Base-by-base conservation (phyloP, 2,797 vertebrate genomes). In the Leuciscus waleckii region DNA sequence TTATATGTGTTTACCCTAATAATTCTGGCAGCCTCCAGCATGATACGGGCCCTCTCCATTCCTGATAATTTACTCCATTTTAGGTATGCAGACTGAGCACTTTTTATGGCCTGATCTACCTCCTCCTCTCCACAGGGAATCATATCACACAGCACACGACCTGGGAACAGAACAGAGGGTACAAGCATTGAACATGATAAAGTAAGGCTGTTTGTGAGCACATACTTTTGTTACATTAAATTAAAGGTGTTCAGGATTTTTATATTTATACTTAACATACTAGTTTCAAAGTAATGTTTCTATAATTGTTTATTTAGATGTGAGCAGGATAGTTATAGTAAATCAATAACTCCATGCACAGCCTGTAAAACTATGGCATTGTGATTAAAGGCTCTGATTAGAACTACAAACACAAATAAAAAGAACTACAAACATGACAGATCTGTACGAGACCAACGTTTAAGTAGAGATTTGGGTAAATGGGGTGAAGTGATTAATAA, bases 11-110 rank as follows among this genome's bases (percentile, higher is more conserved):
- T 87, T 92, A 99, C 98, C 96, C 96, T 96, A 29, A 99, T 97
- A n/a, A 99, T 95, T 46, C 97, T 96, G 26, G 98, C 98, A 7
- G 98, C 98, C 90, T 99, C 97, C 1, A 98, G 91, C 94, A 99
- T 93, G 79, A 99, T 90, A 2, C 95, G 95, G 49, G 95, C 93
- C 13, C 98, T 93, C 91, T 99, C 97, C 95, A 96, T 96, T 85
- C 98, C 98, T 0, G 97, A 94, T 92, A 96, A 92, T 90, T 95
- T 94, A 13, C 96, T 95, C 98, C 98, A 99, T 84, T 94, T 92
- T 41, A 95, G 92, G 89, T 95, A 99, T 67, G 97, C 98, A n/a
- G 92, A 46, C 1, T 96, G 96, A 9, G 97, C 97, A 39, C 95
- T 98, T 87, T 96, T 90, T 19, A 99, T 93, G 83, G 98, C 97